Base-by-base conservation (phyloP, 2,797 vertebrate genomes). In the Mormyrops attenuatus region DNA sequence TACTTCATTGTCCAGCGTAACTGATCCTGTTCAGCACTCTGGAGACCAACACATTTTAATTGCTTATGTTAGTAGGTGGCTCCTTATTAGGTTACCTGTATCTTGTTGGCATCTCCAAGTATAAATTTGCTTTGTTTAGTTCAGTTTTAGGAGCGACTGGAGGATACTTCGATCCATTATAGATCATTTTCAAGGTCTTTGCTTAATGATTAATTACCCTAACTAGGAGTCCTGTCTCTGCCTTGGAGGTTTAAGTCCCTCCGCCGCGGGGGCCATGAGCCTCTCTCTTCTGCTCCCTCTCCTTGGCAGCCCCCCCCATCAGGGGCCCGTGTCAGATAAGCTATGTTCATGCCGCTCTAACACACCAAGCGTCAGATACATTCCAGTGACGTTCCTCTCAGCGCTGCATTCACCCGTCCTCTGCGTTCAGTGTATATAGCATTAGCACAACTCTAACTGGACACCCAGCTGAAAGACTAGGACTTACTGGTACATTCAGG, bases 391-490 rank as follows among this genome's bases (percentile, higher is more conserved):
- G 87, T 17, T 91, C 80, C 88, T 87, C 90, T 91, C 87, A 90
- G 85, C 90, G 92, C 89, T 93, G 94, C 93, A 94, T 94, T 94
- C 13, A 89, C 88, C 90, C 90, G 38, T 89, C 87, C 88, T 92
- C 90, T 89, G 89, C 89, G 53, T 92, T 91, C 88, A 89, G 77
- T 80, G 89, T 86, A 86, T 41, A 55, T 84, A 92, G 90, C 90
- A 90, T 84, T 30, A 90, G 89, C 13, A 13, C 44, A 20, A 26
- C 38, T 73, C 17, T 87, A 34, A 41, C 2, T n/a, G 41, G 4
- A 49, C 44, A 52, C 22, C 49, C 49, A 34, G 9, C n/a, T 47
- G 44, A 90, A 92, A 88, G 90, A 94, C 90, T 91, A 17, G 88
- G 92, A 92, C 91, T 90, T 92, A 49, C 90, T 89, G 91, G 90